Conservation (phyloP, 2,888 invertebrate species). For the Epirrhoe tristata region DNA sequence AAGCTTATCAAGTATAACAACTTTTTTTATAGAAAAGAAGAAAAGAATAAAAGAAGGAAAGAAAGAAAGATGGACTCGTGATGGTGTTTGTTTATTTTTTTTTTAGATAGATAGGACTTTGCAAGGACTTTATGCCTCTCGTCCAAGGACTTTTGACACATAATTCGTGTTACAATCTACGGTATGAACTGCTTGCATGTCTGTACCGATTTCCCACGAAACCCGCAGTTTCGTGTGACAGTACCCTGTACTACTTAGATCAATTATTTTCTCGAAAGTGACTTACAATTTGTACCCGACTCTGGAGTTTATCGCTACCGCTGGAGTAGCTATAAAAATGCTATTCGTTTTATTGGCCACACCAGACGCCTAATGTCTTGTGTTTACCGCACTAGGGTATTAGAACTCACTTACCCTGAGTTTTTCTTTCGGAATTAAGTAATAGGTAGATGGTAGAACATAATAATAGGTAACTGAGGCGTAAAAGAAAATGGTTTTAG, state of each 20-base stretch:
- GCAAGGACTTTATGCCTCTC: no score
- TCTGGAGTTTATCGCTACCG: conserved; percentile 29
- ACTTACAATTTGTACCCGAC: conserved; percentile 35
- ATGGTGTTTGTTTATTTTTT: no score
- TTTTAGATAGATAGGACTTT: no score
- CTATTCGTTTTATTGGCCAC: conserved; percentile 41
- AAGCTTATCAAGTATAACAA: background rate
- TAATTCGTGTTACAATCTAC: no score
- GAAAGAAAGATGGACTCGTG: no score
- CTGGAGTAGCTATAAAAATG: conserved; percentile 33
- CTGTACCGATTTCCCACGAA: conserved; percentile 6
- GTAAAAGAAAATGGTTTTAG: no score
- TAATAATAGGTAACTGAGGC: no score
- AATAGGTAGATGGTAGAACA: background rate
- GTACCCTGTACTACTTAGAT: conserved; percentile 18
- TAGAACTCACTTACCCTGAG: conserved; percentile 9
- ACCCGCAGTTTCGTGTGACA: conserved; percentile 30
- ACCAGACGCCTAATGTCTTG: conserved; percentile 43
- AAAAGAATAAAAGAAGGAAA: no score
- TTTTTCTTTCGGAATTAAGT: conserved; percentile 4
- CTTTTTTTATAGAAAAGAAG: background rate
- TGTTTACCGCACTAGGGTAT: conserved; percentile 31
- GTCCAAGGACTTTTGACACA: no score
- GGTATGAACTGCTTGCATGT: conserved; percentile 15
- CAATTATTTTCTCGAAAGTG: conserved; percentile 35